Percentiles rank a stretch among this genome's conserved stretches.
These are phyloP conservation scores for Drosophila gunungcola DNA, from an alignment of 1,140 invertebrate genomes.

Conservation along the genomic window DNA sequence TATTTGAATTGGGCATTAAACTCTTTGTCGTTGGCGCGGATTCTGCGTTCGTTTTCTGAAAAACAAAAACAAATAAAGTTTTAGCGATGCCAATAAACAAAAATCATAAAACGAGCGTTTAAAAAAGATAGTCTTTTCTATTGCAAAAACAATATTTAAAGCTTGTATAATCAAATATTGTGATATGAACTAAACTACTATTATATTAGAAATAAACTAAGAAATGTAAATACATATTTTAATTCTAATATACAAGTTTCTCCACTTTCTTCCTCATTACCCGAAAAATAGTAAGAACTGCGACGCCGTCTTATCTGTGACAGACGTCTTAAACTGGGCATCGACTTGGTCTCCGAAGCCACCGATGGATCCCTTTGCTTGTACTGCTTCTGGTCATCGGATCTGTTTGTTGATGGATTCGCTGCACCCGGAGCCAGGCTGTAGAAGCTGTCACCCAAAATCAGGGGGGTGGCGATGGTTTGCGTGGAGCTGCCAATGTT, in stretches of 20 bases:
- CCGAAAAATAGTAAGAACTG: conserved; percentile 82
- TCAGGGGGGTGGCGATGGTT: conserved; percentile 62
- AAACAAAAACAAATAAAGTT: conserved; percentile 14
- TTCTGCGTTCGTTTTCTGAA: conserved; percentile 88
- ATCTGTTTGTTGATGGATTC: conserved; percentile 7
- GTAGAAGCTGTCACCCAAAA: conserved; percentile 58
- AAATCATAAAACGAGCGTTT: too few species aligned
- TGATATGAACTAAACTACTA: too few species aligned
- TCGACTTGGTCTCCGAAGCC: conserved; percentile 51
- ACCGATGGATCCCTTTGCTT: conserved; percentile 16
- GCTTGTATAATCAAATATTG: too few species aligned
- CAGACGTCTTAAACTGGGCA: conserved; percentile 62
- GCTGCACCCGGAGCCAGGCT: conserved; percentile 48
- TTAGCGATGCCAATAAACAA: too few species aligned
- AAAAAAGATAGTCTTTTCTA: too few species aligned
- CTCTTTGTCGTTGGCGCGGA: conserved; percentile 97
- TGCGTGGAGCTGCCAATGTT: conserved; percentile 70
- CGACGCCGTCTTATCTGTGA: conserved; percentile 76
- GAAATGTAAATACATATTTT: too few species aligned
- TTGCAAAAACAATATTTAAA: too few species aligned
- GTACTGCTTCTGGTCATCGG: conserved; percentile 42
- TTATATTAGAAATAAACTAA: neutral
- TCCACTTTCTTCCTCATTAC: conserved; percentile 40
- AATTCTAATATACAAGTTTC: neutral
- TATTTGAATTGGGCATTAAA: conserved; percentile 98